Conservation (phyloP, 1,140 invertebrate species). For the Pseudomyrmex dendroicus region DNA sequence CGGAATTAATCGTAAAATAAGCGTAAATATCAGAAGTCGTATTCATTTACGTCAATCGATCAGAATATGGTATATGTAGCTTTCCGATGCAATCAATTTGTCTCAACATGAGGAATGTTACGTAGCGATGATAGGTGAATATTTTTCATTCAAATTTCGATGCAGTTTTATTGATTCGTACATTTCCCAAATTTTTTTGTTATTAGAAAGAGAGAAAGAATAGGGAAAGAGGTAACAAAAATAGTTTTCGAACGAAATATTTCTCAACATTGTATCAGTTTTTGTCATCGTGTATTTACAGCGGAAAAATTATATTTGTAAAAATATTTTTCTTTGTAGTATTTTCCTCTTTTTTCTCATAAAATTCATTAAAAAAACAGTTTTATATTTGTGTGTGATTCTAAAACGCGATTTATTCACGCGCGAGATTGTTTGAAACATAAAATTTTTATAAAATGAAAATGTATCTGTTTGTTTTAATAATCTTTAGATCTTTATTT, state of each 20-base stretch:
- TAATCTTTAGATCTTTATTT: background rate
- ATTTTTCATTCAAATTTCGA: background rate
- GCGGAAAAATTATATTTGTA: conserved; percentile 1
- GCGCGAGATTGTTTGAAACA: too few species aligned
- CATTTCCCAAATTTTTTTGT: conserved; percentile 2
- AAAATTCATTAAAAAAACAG: too few species aligned
- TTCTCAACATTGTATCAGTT: background rate
- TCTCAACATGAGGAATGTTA: background rate
- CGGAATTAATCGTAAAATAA: background rate
- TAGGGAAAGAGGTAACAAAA: background rate
- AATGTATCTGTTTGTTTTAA: background rate
- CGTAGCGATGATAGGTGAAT: background rate
- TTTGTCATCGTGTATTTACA: background rate
- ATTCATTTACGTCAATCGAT: background rate
- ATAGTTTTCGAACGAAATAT: conserved; percentile 3
- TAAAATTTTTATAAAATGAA: too few species aligned
- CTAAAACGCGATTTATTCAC: too few species aligned
- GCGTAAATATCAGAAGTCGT: background rate
- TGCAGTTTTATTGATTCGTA: conserved; percentile 11
- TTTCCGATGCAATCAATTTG: conserved; percentile 22
- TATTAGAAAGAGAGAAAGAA: background rate
- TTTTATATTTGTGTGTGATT: too few species aligned
- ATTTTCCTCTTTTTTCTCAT: too few species aligned
- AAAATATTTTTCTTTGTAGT: background rate
- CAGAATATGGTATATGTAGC: background rate